phyloP scores from a whole-genome alignment of 2,888 invertebrate genomes.

The Drosophila aldrichi region DNA sequence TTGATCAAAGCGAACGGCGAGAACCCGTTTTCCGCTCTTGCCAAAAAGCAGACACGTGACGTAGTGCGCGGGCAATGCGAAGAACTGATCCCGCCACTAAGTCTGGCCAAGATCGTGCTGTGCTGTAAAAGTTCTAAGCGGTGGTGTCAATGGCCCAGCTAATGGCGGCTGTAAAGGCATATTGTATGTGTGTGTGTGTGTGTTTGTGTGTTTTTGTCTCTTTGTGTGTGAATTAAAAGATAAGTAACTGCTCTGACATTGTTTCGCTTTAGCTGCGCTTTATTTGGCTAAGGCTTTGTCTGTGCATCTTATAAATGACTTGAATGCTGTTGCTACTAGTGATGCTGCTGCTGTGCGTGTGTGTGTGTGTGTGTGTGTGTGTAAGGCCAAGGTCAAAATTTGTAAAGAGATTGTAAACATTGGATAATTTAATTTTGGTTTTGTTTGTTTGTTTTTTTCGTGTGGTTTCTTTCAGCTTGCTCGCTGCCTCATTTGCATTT shows the following conservation, averaged over 20 bases:
- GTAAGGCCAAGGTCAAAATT: constrained; percentile 79
- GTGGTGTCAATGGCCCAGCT: constrained; percentile 55
- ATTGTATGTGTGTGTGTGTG: neutral
- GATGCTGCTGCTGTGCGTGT: constrained; percentile 13
- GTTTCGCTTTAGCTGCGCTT: constrained; percentile 64
- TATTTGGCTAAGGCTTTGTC: constrained; percentile 45
- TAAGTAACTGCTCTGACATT: constrained; percentile 71
- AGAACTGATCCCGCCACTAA: constrained; percentile 51
- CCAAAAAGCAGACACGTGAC: constrained; percentile 37
- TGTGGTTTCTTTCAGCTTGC: constrained; percentile 41
- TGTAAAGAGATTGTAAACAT: constrained; percentile 80
- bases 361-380: constrained; percentile 50
- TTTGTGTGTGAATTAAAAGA: constrained; percentile 16
- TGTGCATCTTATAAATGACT: constrained; percentile 62
- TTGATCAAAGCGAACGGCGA: constrained; percentile 10
- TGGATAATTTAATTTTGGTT: constrained; percentile 60
- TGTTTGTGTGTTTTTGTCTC: constrained; percentile 1
- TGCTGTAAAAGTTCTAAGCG: constrained; percentile 58
- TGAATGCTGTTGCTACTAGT: constrained; percentile 25
- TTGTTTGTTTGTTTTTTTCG: neutral
- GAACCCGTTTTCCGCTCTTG: constrained; percentile 40
- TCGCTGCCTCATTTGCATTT: constrained; percentile 71
- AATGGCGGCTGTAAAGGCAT: constrained; percentile 37
- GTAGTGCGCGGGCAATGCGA: constrained; percentile 2
- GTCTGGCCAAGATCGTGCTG: constrained; percentile 51